Conservation (phyloP, 2,797 vertebrate species). For the Acanthopagrus latus region DNA sequence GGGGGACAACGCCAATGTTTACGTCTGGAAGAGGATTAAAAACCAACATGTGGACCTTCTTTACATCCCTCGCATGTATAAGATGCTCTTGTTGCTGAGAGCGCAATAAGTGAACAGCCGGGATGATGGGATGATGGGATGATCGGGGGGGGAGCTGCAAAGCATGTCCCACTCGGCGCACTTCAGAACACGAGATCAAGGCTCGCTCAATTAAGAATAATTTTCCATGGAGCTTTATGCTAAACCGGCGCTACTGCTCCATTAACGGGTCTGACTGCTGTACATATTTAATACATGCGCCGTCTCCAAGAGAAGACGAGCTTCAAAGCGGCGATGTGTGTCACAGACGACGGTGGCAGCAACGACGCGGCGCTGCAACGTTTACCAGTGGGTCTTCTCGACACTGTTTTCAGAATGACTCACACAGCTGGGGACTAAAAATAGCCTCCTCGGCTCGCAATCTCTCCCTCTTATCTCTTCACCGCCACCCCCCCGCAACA, state of each 20-base stretch:
- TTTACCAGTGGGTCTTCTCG: slow-evolving; percentile 59
- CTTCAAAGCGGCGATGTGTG: slow-evolving; percentile 64
- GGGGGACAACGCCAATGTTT: slow-evolving; percentile 4
- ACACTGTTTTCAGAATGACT: slow-evolving; percentile 74
- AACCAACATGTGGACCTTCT: slow-evolving; percentile 36
- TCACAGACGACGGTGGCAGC: slow-evolving; percentile 15
- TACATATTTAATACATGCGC: slow-evolving; percentile 59
- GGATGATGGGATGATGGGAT: neutral
- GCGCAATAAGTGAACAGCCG: slow-evolving; percentile 42
- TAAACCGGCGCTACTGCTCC: slow-evolving; percentile 52
- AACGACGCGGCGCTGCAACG: neutral
- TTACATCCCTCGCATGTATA: slow-evolving; percentile 20
- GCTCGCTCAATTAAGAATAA: slow-evolving; percentile 67
- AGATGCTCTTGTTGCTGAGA: slow-evolving; percentile 32
- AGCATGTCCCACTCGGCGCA: slow-evolving; percentile 37
- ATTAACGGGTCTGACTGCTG: slow-evolving; percentile 42
- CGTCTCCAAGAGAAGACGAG: slow-evolving; percentile 26
- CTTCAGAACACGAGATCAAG: slow-evolving; percentile 64
- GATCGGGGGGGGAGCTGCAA: neutral
- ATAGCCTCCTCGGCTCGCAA: slow-evolving; percentile 76
- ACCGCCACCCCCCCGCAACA: neutral
- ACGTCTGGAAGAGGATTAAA: slow-evolving; percentile 33
- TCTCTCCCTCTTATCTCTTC: slow-evolving; percentile 67
- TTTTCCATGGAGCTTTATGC: slow-evolving; percentile 72
- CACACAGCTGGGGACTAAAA: slow-evolving; percentile 83